A percentile compares a stretch with the other conserved stretches of the same genome.
phyloP scores from a whole-genome alignment of 2,113 vertebrate genomes.

The Calypte anna region DNA sequence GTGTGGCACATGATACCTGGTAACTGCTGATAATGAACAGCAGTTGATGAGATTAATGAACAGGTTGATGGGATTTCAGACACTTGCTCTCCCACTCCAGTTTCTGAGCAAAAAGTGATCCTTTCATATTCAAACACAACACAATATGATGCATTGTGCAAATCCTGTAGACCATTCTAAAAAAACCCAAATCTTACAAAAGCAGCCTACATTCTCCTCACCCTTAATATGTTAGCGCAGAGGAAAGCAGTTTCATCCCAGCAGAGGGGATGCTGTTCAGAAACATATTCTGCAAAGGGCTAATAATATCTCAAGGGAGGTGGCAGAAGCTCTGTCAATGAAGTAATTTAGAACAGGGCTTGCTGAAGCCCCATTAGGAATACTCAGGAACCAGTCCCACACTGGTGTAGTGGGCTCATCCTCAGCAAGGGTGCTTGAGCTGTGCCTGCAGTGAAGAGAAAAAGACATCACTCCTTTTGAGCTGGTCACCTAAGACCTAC shows the following conservation, averaged over 20 bases:
- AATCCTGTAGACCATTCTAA: background rate
- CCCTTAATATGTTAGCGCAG: background rate
- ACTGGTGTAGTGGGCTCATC: background rate
- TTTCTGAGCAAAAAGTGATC: background rate
- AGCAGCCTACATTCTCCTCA: background rate
- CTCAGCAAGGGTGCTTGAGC: background rate
- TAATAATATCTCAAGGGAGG: background rate
- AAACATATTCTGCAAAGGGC: background rate
- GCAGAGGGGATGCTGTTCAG: background rate
- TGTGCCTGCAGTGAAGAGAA: background rate
- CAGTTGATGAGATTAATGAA: no score
- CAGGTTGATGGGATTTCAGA: background rate
- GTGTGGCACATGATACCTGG: accelerated
- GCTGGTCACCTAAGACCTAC: background rate
- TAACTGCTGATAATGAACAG: background rate
- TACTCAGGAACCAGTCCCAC: background rate
- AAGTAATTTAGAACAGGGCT: background rate
- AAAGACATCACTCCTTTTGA: background rate
- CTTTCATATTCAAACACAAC: background rate
- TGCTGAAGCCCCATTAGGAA: background rate
- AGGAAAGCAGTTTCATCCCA: background rate
- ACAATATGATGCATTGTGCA: background rate
- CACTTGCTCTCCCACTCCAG: background rate
- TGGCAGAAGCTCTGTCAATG: background rate
- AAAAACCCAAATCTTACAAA: background rate